These are phyloP conservation scores for Sternotherus odoratus DNA, from an alignment of 2,797 vertebrate species.

Conservation along the genomic window DNA sequence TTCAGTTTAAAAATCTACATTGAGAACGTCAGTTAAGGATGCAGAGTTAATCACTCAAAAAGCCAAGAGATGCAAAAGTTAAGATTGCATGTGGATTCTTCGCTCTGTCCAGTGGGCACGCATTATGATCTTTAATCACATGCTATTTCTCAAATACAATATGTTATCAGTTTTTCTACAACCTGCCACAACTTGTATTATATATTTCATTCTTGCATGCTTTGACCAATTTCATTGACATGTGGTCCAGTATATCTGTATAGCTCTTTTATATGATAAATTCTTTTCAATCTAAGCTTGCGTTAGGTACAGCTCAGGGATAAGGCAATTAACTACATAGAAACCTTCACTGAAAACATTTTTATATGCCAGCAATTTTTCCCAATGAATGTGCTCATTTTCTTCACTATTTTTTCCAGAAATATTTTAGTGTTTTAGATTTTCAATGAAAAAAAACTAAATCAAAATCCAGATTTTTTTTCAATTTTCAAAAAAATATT, in stretches of 20 bases:
- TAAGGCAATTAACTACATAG: neutral
- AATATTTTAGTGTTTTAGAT: neutral
- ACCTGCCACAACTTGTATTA: neutral
- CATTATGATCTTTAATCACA: neutral
- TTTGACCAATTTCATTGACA: neutral
- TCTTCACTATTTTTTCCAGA: slow-evolving; percentile 7
- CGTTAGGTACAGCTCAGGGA: neutral
- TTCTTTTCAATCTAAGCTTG: neutral
- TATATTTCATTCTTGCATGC: neutral
- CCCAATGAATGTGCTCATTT: neutral
- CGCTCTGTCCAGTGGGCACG: rapidly evolving
- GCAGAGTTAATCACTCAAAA: rapidly evolving
- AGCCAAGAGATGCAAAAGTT: rapidly evolving
- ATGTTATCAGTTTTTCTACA: neutral
- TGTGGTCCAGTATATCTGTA: neutral
- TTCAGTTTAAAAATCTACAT: neutral
- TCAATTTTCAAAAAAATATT: neutral
- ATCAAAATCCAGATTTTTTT: neutral
- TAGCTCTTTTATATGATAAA: neutral
- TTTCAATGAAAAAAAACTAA: neutral
- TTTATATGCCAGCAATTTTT: neutral
- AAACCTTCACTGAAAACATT: neutral
- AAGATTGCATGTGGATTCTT: neutral
- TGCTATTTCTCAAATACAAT: neutral
- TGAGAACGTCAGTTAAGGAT: neutral